Evolutionary conservation across 2,888 invertebrate species (phyloP).

Genomic region (Gastracanthus pulcherrimus): DNA sequence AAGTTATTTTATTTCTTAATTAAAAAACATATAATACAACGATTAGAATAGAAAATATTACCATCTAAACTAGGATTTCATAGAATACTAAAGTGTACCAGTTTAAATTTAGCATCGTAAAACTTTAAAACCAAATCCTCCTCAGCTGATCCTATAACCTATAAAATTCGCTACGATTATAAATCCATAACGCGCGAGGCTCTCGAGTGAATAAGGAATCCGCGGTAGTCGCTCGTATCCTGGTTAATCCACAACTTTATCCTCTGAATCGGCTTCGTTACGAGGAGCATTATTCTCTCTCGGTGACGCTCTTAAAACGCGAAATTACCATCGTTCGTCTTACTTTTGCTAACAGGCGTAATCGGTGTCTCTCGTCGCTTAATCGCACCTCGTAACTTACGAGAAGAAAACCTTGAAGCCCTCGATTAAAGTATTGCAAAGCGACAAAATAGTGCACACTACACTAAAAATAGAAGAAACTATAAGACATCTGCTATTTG

Average conservation of each 20-base stretch:
- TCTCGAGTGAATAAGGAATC: not conserved
- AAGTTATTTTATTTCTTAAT: too few species aligned
- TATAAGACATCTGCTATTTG: too few species aligned
- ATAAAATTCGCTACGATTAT: not conserved
- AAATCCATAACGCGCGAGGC: not conserved
- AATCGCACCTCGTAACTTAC: constrained; percentile 44
- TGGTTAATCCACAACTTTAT: constrained; percentile 37
- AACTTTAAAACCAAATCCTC: not conserved
- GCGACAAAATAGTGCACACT: not conserved
- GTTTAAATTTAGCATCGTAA: not conserved
- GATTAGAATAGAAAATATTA: too few species aligned
- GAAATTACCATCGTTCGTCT: constrained; percentile 38
- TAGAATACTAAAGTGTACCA: too few species aligned
- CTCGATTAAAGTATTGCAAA: not conserved
- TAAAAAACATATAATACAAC: too few species aligned
- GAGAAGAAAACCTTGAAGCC: not conserved
- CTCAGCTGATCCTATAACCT: not conserved
- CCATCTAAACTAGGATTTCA: too few species aligned
- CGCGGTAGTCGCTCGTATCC: not conserved
- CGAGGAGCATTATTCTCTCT: constrained; percentile 24
- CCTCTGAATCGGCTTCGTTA: constrained; percentile 35
- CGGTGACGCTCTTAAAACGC: constrained; percentile 7
- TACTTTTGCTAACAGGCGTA: constrained; percentile 29
- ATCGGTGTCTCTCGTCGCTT: constrained; percentile 24
- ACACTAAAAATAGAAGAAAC: too few species aligned